Evolutionary conservation across 2,113 vertebrate genomes (phyloP), one percentile per base, ranked within the genome.

Genomic region (Corythaeola cristata): DNA sequence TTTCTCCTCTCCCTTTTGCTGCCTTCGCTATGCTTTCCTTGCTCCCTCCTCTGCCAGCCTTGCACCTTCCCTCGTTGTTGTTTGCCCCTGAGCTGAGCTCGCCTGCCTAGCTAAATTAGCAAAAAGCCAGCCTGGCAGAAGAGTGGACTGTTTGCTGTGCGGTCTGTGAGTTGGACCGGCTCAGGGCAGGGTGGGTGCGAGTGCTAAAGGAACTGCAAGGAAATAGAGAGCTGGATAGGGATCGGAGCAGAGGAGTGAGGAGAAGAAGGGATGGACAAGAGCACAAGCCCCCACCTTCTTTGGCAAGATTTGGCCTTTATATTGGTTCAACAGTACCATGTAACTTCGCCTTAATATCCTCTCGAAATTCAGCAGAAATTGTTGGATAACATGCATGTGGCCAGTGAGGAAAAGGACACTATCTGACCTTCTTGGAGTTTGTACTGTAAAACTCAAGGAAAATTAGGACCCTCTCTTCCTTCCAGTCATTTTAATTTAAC

Each of bases 281-380:
- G 32, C 33, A 44, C 0, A 4, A 69, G 4, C 10, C 3, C 6
- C 6, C 8, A 20, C 3, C n/a, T 59, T 56, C 28, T 81, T 47
- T 71, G 47, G 16, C 21, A 53, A 52, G 21, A 67, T 79, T 94
- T 66, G 23, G 23, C 55, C 22, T 58, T 85, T 71, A 21, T 81
- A 9, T 35, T 74, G 9, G 5, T 60, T 58, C 23, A 69, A 32
- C 6, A 20, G 22, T 60, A 55, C 27, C 5, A 26, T 23, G 21
- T n/a, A 67, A 62, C 19, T 74, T 74, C 32, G n/a, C 30, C 50
- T 85, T 41, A 49, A 44, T 6, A 17, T 23, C 24, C 8, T 53
- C 23, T 41, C 49, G 23, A 71, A 75, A 77, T 60, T 52, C 33
- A 69, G 39, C 68, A 77, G 68, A 60, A 89, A 58, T 74, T 60